Conservation (phyloP, 2,888 invertebrate genomes). For the Apodemia mormo region DNA sequence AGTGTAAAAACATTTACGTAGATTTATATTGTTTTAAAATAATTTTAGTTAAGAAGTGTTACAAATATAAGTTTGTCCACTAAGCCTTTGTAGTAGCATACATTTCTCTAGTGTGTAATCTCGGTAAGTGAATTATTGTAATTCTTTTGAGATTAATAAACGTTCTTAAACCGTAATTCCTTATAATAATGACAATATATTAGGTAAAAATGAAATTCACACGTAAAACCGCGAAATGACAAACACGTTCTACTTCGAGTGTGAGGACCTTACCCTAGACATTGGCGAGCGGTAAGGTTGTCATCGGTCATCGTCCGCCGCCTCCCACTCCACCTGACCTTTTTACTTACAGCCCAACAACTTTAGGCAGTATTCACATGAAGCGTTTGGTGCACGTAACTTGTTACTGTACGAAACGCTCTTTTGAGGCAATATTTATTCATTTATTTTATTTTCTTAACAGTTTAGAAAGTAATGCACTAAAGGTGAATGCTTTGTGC, state of each 20-base stretch:
- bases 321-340: slow-evolving; percentile 63
- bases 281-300: slow-evolving; percentile 71
- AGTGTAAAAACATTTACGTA: too few species aligned
- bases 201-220: slow-evolving; percentile 39
- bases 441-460: background rate
- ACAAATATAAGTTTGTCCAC: too few species aligned
- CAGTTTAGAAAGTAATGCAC: too few species aligned
- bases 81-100: too few species aligned
- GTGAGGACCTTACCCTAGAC: slow-evolving; percentile 76
- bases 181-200: background rate
- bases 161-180: too few species aligned
- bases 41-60: too few species aligned
- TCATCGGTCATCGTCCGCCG: slow-evolving; percentile 71
- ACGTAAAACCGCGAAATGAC: slow-evolving; percentile 51
- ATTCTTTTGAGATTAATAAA: too few species aligned
- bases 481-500: too few species aligned
- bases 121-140: too few species aligned
- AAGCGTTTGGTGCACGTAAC: background rate
- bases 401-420: background rate
- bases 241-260: slow-evolving; percentile 57
- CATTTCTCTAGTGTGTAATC: too few species aligned
- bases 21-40: too few species aligned
- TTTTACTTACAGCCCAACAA: slow-evolving; percentile 61
- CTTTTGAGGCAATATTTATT: background rate
- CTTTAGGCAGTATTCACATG: slow-evolving; percentile 48